These are phyloP conservation scores for Fragum fragum DNA, from an alignment of 2,888 invertebrate genomes.

Conservation along the genomic window DNA sequence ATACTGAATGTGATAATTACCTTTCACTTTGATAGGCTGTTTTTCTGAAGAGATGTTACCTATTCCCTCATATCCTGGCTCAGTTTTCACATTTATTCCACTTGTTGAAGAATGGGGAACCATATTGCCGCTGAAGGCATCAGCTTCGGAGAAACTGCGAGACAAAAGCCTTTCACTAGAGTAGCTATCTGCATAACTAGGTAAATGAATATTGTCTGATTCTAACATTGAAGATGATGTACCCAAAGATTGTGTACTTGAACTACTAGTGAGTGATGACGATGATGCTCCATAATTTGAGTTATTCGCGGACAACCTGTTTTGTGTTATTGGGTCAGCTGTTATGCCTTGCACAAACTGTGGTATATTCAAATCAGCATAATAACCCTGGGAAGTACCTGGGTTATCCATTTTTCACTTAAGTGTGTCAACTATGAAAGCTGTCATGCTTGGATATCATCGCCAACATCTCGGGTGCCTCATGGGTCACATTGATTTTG, in stretches of 20 bases:
- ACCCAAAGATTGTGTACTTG: not conserved
- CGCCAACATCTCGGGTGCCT: not conserved
- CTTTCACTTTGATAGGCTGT: slow-evolving; percentile 17
- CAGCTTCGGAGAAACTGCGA: slow-evolving; percentile 10
- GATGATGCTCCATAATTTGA: slow-evolving; percentile 51
- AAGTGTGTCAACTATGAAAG: not conserved
- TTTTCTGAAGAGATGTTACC: not conserved
- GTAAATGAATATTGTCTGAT: not conserved
- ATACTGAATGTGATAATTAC: not conserved
- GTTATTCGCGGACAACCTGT: slow-evolving; percentile 55
- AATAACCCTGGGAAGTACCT: not conserved
- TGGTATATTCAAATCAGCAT: slow-evolving; percentile 45
- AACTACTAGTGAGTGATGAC: not conserved
- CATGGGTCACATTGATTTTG: not conserved
- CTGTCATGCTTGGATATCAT: not conserved
- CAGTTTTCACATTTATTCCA: slow-evolving; percentile 15
- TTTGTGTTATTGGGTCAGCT: slow-evolving; percentile 65
- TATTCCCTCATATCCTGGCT: not conserved
- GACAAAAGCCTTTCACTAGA: slow-evolving; percentile 12
- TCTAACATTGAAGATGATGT: not conserved
- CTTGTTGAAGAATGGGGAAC: slow-evolving; percentile 15
- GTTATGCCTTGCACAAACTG: slow-evolving; percentile 60
- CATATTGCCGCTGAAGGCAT: not conserved
- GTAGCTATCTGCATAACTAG: slow-evolving; percentile 9
- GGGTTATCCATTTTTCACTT: slow-evolving; percentile 1